phyloP scores from a whole-genome alignment of 2,113 vertebrate genomes.

The Chamaetylas fuelleborni region DNA sequence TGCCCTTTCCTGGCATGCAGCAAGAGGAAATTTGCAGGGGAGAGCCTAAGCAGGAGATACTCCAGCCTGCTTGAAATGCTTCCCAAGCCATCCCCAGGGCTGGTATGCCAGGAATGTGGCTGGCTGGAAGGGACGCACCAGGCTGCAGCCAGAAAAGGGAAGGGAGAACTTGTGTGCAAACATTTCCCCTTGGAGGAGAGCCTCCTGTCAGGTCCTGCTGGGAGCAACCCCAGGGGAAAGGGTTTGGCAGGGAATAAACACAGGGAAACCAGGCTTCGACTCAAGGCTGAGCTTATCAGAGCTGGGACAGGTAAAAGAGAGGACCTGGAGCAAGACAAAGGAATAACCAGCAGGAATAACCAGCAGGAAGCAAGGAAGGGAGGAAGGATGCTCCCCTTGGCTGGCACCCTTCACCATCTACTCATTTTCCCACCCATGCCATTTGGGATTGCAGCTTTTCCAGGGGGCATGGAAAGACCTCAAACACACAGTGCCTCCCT shows the following conservation, averaged over 20 bases:
- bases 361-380: background rate
- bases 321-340: background rate
- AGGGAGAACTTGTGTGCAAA: background rate
- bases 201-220: background rate
- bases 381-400: background rate
- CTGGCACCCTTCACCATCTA: background rate
- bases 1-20: conserved; percentile 53
- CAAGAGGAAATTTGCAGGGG: background rate
- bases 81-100: background rate
- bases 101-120: conserved; percentile 25
- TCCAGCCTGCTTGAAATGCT: conserved; percentile 9
- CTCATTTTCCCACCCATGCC: background rate
- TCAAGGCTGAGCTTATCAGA: background rate
- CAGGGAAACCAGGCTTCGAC: background rate
- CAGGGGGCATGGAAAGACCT: background rate
- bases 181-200: background rate
- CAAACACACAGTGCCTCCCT: background rate
- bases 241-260: background rate
- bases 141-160: conserved; percentile 20
- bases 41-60: conserved; percentile 1
- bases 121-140: conserved; percentile 12
- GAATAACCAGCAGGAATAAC: background rate
- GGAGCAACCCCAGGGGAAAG: background rate
- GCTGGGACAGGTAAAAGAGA: background rate
- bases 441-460: background rate